Conservation (phyloP, 2,888 invertebrate genomes). For the Eucriotettix oculatus region DNA sequence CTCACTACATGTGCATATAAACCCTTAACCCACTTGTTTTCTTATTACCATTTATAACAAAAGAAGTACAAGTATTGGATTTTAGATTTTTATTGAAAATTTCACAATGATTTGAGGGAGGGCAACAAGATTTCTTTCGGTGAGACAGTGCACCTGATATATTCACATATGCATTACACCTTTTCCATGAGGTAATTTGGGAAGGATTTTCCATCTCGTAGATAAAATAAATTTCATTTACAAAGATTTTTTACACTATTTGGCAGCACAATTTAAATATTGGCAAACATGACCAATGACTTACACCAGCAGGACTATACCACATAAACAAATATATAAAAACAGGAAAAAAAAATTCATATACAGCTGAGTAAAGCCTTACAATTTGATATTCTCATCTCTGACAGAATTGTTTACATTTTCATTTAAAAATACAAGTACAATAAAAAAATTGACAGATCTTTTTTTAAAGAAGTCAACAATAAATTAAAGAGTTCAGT, state of each 20-base stretch:
- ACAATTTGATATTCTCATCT: conserved; percentile 10
- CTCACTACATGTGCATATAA: too few species aligned
- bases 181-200: background rate
- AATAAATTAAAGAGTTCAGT: background rate
- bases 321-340: conserved; percentile 3
- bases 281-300: conserved; percentile 1
- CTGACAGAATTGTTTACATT: conserved; percentile 7
- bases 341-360: background rate
- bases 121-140: too few species aligned
- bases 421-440: conserved; percentile 3
- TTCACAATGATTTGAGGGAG: too few species aligned
- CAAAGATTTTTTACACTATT: conserved; percentile 9
- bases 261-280: conserved; percentile 9
- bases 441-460: conserved; percentile 1
- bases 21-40: too few species aligned
- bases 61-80: too few species aligned
- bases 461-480: background rate
- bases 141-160: background rate
- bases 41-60: too few species aligned
- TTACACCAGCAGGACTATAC: conserved; percentile 1
- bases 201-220: conserved; percentile 5
- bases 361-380: background rate
- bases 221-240: conserved; percentile 13
- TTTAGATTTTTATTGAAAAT: too few species aligned
- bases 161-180: background rate